These are phyloP conservation scores for Eulithis testata DNA, from an alignment of 2,888 invertebrate species.

Conservation along the genomic window DNA sequence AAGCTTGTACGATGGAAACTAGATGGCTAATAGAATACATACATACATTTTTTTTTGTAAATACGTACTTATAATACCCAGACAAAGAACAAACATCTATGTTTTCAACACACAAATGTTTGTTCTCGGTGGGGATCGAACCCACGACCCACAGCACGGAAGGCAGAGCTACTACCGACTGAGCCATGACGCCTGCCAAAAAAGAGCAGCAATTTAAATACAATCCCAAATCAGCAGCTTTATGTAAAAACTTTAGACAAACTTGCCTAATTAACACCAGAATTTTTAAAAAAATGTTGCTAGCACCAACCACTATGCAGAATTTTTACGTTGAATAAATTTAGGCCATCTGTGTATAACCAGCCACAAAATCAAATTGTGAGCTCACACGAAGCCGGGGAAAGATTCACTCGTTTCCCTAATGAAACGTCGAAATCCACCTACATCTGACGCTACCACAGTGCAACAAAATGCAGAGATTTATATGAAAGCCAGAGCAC, in stretches of 20 bases:
- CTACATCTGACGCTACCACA: constrained; percentile 44
- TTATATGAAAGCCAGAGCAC: neutral
- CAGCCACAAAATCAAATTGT: constrained; percentile 56
- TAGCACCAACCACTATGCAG: neutral
- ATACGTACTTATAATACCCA: too few species aligned
- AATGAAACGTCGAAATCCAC: constrained; percentile 65
- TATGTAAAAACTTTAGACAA: neutral
- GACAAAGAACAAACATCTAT: too few species aligned
- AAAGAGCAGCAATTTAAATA: too few species aligned
- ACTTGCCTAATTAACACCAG: neutral
- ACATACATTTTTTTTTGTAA: too few species aligned
- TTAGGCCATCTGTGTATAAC: constrained; percentile 36
- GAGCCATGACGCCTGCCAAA: too few species aligned
- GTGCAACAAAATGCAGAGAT: constrained; percentile 35
- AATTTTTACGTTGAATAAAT: constrained; percentile 12
- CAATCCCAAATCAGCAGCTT: too few species aligned
- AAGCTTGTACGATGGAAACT: too few species aligned
- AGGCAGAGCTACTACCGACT: too few species aligned
- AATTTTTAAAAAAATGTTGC: neutral
- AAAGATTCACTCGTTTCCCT: constrained; percentile 65
- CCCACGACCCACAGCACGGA: too few species aligned
- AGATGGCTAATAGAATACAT: too few species aligned
- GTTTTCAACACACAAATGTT: too few species aligned
- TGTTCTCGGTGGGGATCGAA: too few species aligned
- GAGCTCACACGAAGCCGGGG: constrained; percentile 52